phyloP scores from a whole-genome alignment of 1,140 invertebrate species.

The Bombus sibiricus region DNA sequence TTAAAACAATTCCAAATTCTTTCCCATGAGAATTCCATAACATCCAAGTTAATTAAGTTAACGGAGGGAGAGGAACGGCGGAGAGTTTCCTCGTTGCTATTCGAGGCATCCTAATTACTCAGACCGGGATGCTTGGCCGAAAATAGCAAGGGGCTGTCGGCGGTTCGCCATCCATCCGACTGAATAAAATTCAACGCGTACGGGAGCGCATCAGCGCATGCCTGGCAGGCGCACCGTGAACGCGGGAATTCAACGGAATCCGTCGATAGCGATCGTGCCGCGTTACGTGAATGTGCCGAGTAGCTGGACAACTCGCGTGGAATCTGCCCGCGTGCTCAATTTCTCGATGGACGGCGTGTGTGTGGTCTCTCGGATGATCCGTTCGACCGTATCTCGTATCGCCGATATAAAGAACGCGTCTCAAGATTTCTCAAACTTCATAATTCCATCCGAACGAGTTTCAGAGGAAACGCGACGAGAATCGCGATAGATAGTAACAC shows the following conservation, averaged over 20 bases:
- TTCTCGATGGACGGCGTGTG: slow-evolving; percentile 46
- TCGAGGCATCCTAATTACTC: slow-evolving; percentile 13
- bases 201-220: not conserved
- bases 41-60: slow-evolving; percentile 15
- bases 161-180: not conserved
- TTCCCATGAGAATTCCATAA: slow-evolving; percentile 22
- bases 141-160: slow-evolving; percentile 28
- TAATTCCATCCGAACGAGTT: not conserved
- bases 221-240: not conserved
- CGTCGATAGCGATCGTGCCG: slow-evolving; percentile 52
- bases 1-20: slow-evolving; percentile 19
- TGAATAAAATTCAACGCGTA: slow-evolving; percentile 43
- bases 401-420: not conserved
- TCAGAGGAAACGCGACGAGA: not conserved
- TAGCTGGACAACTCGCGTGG: slow-evolving; percentile 31
- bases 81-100: slow-evolving; percentile 12
- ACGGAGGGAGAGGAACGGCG: not conserved
- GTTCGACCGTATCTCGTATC: not conserved
- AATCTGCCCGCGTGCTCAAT: slow-evolving; percentile 41
- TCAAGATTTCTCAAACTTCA: not conserved
- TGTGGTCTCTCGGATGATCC: slow-evolving; percentile 2
- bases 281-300: slow-evolving; percentile 49
- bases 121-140: slow-evolving; percentile 19
- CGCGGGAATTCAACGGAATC: slow-evolving; percentile 51
- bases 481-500: too few species aligned